A percentile compares a stretch with the other conserved stretches of the same genome.
These are phyloP conservation scores for Agrotis ipsilon DNA, from an alignment of 2,888 invertebrate species.

Conservation along the genomic window DNA sequence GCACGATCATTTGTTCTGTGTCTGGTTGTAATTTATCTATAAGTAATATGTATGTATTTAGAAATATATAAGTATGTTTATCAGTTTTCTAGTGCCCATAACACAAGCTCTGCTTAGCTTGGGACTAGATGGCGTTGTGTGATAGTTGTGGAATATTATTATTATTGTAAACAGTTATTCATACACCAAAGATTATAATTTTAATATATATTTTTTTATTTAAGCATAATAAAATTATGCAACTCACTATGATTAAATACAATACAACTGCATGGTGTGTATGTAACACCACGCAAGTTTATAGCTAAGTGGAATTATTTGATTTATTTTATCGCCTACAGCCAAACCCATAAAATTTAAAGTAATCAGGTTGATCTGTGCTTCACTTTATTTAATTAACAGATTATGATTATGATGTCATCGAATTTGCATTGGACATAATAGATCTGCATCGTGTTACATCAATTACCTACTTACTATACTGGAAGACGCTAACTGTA, in stretches of 20 bases:
- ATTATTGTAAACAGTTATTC: too few relatives aligned
- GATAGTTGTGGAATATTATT: too few relatives aligned
- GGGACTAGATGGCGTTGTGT: too few relatives aligned
- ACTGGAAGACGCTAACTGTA: neutral
- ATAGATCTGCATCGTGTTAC: neutral
- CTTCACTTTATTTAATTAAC: conserved; percentile 12
- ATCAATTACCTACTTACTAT: neutral
- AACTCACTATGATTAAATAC: conserved; percentile 35
- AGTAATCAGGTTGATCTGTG: conserved; percentile 18
- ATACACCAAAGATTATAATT: too few relatives aligned
- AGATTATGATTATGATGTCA: neutral
- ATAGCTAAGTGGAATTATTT: conserved; percentile 13
- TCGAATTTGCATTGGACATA: neutral
- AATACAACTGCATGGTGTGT: conserved; percentile 26
- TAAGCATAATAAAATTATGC: conserved; percentile 26
- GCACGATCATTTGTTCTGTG: too few relatives aligned
- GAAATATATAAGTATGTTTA: too few relatives aligned
- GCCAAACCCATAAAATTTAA: conserved; percentile 26
- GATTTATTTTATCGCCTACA: conserved; percentile 34
- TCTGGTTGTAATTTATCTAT: too few relatives aligned
- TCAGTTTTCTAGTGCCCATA: too few relatives aligned
- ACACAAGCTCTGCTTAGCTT: too few relatives aligned
- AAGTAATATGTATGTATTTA: too few relatives aligned
- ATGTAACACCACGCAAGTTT: conserved; percentile 35
- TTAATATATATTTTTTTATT: too few relatives aligned